Evolutionary conservation across 1,140 invertebrate genomes (phyloP).

Genomic region (Calosoma granatense): DNA sequence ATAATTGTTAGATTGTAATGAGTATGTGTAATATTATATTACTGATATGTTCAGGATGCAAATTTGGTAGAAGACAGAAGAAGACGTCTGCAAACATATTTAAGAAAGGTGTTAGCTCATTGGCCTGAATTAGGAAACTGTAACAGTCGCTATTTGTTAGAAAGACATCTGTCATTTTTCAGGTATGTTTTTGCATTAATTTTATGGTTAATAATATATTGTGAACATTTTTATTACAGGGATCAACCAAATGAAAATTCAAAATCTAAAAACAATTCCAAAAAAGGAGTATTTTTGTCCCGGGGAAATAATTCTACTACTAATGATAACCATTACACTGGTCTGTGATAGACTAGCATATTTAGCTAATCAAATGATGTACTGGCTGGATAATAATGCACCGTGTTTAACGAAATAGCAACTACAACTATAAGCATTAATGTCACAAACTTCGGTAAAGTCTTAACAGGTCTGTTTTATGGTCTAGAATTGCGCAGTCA

Average conservation of each 20-base stretch:
- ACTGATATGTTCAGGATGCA: constrained; percentile 49
- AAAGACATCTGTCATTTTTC: constrained; percentile 69
- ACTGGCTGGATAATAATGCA: too few relatives aligned
- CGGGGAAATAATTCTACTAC: constrained; percentile 18
- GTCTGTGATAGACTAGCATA: constrained; percentile 23
- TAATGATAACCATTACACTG: constrained; percentile 27
- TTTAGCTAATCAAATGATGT: not conserved
- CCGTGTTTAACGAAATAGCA: too few relatives aligned
- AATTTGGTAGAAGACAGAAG: constrained; percentile 71
- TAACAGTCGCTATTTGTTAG: constrained; percentile 57
- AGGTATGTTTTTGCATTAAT: constrained; percentile 43
- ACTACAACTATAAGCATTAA: too few relatives aligned
- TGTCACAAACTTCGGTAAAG: too few relatives aligned
- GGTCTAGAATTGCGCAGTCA: too few relatives aligned
- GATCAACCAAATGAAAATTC: constrained; percentile 17
- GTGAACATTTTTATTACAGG: constrained; percentile 17
- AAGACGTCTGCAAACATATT: constrained; percentile 63
- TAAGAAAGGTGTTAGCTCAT: constrained; percentile 64
- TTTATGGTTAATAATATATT: constrained; percentile 11
- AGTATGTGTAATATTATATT: constrained; percentile 13
- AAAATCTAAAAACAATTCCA: constrained; percentile 19
- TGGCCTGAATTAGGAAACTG: constrained; percentile 57
- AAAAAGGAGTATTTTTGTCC: constrained; percentile 23
- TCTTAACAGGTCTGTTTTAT: too few relatives aligned
- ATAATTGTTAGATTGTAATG: constrained; percentile 8